phyloP scores from a whole-genome alignment of 2,797 vertebrate species.

The Artibeus lituratus region DNA sequence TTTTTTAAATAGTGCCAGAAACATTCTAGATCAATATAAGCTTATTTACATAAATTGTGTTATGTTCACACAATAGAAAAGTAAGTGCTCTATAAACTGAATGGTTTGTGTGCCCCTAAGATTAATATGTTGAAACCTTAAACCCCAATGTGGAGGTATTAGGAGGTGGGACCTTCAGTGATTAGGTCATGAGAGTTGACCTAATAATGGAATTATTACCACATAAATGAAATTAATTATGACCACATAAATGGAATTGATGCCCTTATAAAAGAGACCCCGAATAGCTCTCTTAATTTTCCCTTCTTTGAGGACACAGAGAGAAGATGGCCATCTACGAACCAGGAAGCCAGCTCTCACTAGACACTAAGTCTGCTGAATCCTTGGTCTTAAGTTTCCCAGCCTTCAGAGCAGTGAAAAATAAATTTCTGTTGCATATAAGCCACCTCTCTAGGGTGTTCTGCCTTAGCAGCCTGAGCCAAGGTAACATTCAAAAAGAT shows the following conservation, averaged over 20 bases:
- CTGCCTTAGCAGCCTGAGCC: neutral
- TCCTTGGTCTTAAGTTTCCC: neutral
- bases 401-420: neutral
- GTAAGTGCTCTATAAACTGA: neutral
- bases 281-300: neutral
- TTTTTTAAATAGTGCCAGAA: neutral
- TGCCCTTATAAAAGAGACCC: neutral
- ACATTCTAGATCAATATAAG: neutral
- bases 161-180: neutral
- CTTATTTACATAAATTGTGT: neutral
- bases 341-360: neutral
- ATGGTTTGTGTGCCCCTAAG: neutral
- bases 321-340: neutral
- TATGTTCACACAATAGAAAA: neutral
- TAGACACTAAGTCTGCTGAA: neutral
- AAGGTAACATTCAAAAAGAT: conserved; percentile 16
- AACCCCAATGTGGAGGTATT: neutral
- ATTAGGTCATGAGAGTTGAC: neutral
- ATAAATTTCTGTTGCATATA: neutral
- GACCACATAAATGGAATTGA: neutral
- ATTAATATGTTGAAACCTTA: neutral
- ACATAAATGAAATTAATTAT: neutral
- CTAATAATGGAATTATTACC: too few species aligned
- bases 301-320: neutral
- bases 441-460: neutral